Percentiles rank a stretch among this genome's conserved stretches.
Conservation (phyloP, 2,113 vertebrate species). For the Actenoides lindsayi region DNA sequence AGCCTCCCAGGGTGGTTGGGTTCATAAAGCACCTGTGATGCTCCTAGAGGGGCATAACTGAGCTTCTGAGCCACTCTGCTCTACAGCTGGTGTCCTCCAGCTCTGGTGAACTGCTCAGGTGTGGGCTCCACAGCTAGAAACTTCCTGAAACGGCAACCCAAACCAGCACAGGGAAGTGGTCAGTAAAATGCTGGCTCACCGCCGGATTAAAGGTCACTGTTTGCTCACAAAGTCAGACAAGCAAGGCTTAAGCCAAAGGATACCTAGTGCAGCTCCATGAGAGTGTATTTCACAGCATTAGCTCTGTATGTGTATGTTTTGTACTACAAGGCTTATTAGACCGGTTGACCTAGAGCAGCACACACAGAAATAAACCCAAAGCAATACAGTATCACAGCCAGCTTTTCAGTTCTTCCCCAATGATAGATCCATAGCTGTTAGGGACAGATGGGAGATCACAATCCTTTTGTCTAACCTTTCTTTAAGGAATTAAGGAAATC, state of each 20-base stretch:
- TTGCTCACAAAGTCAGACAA: background rate
- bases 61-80: background rate
- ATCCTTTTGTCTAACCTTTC: background rate
- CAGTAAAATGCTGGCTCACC: background rate
- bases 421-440: background rate
- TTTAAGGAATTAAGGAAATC: background rate
- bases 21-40: background rate
- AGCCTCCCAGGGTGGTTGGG: fast-evolving
- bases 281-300: background rate
- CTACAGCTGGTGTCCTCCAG: background rate
- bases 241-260: background rate
- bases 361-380: background rate
- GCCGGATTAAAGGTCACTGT: background rate
- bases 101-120: background rate
- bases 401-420: background rate
- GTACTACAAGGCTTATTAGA: background rate
- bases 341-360: background rate
- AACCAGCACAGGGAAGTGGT: background rate
- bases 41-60: background rate
- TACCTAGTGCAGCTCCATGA: background rate
- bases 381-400: background rate
- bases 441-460: background rate
- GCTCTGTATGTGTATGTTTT: fast-evolving
- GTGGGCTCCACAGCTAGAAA: background rate
- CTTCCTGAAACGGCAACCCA: background rate